These are phyloP conservation scores for Diplazon laetatorius DNA, from an alignment of 2,888 invertebrate species.

Conservation along the genomic window DNA sequence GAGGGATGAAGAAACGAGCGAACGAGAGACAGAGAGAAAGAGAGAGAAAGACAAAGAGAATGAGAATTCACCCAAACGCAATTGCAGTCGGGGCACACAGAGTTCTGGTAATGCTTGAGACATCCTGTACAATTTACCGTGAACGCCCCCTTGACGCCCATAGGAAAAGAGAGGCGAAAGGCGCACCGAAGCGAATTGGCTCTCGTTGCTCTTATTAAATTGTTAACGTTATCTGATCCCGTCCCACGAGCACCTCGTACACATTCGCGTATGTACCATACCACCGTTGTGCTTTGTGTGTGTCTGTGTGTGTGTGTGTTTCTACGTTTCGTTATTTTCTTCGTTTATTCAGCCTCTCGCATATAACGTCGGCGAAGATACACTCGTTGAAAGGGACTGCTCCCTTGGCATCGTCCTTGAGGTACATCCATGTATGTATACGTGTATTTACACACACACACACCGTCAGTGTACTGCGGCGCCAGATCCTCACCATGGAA, in stretches of 20 bases:
- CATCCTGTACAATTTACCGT: slow-evolving; percentile 64
- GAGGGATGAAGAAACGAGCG: neutral
- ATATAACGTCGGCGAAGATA: slow-evolving; percentile 52
- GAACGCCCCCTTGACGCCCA: slow-evolving; percentile 64
- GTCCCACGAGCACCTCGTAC: slow-evolving; percentile 53
- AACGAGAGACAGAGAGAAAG: no score
- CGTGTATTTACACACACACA: neutral
- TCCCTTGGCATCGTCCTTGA: slow-evolving; percentile 56
- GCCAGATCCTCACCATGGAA: neutral
- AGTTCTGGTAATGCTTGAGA: slow-evolving; percentile 59
- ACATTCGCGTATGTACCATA: slow-evolving; percentile 47
- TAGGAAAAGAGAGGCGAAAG: slow-evolving; percentile 54
- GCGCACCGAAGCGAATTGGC: slow-evolving; percentile 57
- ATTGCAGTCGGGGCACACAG: slow-evolving; percentile 49
- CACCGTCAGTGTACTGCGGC: neutral
- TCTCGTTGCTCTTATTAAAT: slow-evolving; percentile 65
- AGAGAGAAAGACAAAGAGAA: slow-evolving; percentile 12
- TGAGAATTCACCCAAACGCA: slow-evolving; percentile 42
- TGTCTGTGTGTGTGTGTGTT: slow-evolving; percentile 14
- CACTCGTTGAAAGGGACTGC: slow-evolving; percentile 60
- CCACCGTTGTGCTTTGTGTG: neutral
- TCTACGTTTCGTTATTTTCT: slow-evolving; percentile 35
- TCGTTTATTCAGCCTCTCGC: slow-evolving; percentile 35
- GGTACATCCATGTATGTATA: neutral
- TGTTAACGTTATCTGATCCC: slow-evolving; percentile 64